Percentiles rank a stretch among this genome's conserved stretches.
Conservation (phyloP, 2,888 invertebrate species). For the Drosophila mettleri region DNA sequence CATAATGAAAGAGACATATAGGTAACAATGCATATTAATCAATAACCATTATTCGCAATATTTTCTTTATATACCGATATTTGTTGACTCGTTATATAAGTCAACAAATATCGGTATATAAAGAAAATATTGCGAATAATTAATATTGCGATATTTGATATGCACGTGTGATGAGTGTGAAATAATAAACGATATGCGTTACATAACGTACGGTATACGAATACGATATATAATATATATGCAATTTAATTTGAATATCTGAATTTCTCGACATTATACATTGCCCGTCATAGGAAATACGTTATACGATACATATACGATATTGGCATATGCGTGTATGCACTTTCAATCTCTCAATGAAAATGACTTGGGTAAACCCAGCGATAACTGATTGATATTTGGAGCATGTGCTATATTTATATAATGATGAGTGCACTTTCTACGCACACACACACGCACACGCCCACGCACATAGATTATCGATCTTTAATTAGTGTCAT, state of each 20-base stretch:
- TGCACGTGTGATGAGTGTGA: too few relatives aligned
- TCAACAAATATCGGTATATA: not conserved
- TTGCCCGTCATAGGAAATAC: not conserved
- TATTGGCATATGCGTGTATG: not conserved
- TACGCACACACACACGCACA: constrained; percentile 20
- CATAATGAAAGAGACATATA: too few relatives aligned
- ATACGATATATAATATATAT: not conserved
- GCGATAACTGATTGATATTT: constrained; percentile 6
- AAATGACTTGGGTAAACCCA: constrained; percentile 7
- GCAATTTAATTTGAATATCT: not conserved
- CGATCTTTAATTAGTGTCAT: constrained; percentile 27
- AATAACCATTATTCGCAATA: too few relatives aligned
- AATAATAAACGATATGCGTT: not conserved
- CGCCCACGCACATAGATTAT: not conserved
- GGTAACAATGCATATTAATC: too few relatives aligned
- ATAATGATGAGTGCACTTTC: constrained; percentile 29
- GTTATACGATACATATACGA: not conserved
- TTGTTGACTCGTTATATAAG: not conserved
- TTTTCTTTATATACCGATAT: not conserved
- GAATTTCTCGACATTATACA: not conserved
- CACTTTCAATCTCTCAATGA: not conserved
- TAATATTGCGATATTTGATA: too few relatives aligned
- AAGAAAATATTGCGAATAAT: too few relatives aligned
- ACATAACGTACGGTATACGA: not conserved
- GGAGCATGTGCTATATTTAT: constrained; percentile 10